Percentiles rank a stretch among this genome's conserved stretches.
These are phyloP conservation scores for Brachypalpus laphriformis DNA, from an alignment of 2,888 invertebrate genomes.

Conservation along the genomic window DNA sequence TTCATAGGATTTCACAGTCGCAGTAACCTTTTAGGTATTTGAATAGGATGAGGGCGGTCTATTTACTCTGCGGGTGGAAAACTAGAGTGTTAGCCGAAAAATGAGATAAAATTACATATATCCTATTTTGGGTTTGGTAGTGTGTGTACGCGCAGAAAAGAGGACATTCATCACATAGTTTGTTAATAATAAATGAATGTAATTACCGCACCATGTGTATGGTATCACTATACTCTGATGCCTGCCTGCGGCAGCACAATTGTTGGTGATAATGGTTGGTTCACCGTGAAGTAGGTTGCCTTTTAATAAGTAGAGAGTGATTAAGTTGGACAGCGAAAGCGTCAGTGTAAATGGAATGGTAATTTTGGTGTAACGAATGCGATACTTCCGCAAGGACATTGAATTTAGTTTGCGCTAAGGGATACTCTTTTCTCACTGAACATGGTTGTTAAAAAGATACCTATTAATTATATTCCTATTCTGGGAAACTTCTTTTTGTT, in stretches of 20 bases:
- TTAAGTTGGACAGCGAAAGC: neutral
- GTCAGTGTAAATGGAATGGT: neutral
- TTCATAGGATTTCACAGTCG: neutral
- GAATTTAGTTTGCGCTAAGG: too few species aligned
- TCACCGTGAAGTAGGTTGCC: neutral
- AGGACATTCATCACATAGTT: constrained; percentile 14
- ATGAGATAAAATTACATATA: constrained; percentile 27
- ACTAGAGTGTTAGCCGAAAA: neutral
- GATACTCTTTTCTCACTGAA: too few species aligned
- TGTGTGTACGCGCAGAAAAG: neutral
- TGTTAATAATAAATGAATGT: constrained; percentile 43
- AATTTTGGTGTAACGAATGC: neutral
- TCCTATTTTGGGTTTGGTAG: neutral
- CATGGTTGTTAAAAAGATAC: too few species aligned
- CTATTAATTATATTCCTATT: too few species aligned
- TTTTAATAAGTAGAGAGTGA: neutral
- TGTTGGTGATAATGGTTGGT: neutral
- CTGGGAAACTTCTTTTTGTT: too few species aligned
- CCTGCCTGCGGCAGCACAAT: neutral
- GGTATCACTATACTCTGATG: neutral
- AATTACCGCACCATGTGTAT: constrained; percentile 21
- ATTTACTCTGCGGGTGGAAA: neutral
- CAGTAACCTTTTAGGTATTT: neutral
- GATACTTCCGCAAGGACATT: neutral
- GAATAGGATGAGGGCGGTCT: neutral